A percentile compares a stretch with the other conserved stretches of the same genome.
Conservation (phyloP, 2,888 invertebrate genomes). For the Mellilla xanthometata region DNA sequence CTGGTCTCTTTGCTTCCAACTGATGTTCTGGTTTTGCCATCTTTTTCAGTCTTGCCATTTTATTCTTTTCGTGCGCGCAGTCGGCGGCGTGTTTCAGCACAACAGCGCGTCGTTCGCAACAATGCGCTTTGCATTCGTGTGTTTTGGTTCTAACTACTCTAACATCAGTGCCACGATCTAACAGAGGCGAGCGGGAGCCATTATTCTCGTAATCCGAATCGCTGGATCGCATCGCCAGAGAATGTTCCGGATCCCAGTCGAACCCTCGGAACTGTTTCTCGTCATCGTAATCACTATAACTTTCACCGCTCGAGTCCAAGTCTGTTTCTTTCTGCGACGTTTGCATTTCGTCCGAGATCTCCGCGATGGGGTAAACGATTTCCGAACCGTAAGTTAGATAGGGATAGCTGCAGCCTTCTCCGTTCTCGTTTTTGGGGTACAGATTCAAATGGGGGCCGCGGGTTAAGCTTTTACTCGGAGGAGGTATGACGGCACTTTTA, state of each 20-base stretch:
- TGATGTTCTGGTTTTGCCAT: constrained; percentile 55
- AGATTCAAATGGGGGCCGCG: constrained; percentile 87
- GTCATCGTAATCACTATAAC: constrained; percentile 85
- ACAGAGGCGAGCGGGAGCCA: constrained; percentile 87
- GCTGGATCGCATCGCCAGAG: constrained; percentile 73
- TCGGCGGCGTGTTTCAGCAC: constrained; percentile 41
- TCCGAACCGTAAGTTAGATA: constrained; percentile 86
- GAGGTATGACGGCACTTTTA: constrained; percentile 84
- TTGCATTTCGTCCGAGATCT: constrained; percentile 91
- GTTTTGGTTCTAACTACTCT: constrained; percentile 68
- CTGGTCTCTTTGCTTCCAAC: constrained; percentile 50
- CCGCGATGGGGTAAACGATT: constrained; percentile 92
- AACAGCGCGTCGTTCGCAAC: constrained; percentile 59
- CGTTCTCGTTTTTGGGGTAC: constrained; percentile 85
- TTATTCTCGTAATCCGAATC: constrained; percentile 87
- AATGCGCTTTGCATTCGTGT: constrained; percentile 65
- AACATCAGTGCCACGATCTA: constrained; percentile 77
- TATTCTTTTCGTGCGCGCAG: constrained; percentile 58
- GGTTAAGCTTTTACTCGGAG: constrained; percentile 87
- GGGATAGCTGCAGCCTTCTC: constrained; percentile 90
- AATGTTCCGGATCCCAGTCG: constrained; percentile 76
- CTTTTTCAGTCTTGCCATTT: constrained; percentile 73
- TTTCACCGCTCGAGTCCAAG: constrained; percentile 82
- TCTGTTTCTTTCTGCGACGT: constrained; percentile 85
- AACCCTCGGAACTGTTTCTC: constrained; percentile 80